Conservation (phyloP, 1,140 invertebrate species). For the Atopsyche davidsoni region DNA sequence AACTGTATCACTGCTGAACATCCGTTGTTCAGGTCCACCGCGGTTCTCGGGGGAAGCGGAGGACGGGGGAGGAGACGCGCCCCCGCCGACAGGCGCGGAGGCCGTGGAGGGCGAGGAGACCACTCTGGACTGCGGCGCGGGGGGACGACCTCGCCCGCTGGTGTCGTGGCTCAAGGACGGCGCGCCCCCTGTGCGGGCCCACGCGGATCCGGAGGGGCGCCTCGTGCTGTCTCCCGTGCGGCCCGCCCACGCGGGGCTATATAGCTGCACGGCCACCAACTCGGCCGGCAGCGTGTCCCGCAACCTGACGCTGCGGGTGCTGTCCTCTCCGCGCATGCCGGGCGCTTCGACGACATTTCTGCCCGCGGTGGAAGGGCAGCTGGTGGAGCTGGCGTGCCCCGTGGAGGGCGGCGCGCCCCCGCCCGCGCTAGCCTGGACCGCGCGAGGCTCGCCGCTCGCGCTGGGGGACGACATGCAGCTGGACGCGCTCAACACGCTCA, state of each 20-base stretch:
- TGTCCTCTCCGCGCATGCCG: too few relatives aligned
- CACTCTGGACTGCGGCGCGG: constrained; percentile 34
- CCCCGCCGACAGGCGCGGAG: too few relatives aligned
- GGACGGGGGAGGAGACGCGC: constrained; percentile 18
- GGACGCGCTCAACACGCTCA: constrained; percentile 21
- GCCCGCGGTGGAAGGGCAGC: constrained; percentile 20
- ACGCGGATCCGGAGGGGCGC: constrained; percentile 32
- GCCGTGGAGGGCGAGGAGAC: constrained; percentile 31
- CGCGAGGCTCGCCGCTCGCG: constrained; percentile 14
- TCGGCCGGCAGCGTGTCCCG: constrained; percentile 33
- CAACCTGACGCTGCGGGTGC: constrained; percentile 23
- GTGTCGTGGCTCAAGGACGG: constrained; percentile 39
- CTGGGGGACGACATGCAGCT: constrained; percentile 23
- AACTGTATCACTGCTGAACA: too few relatives aligned
- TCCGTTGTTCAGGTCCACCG: not conserved
- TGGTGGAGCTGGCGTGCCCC: constrained; percentile 20
- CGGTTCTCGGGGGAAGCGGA: not conserved
- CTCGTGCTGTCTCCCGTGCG: constrained; percentile 35
- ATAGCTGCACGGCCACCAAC: constrained; percentile 37
- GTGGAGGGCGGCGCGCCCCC: constrained; percentile 19
- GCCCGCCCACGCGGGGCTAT: constrained; percentile 35
- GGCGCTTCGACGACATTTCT: too few relatives aligned
- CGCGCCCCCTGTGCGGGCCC: constrained; percentile 33
- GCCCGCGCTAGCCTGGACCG: constrained; percentile 17
- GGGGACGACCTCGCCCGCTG: constrained; percentile 36